Percentiles rank a stretch among this genome's conserved stretches.
These are phyloP conservation scores for Eupithecia vulgata DNA, from an alignment of 2,888 invertebrate species.

Conservation along the genomic window DNA sequence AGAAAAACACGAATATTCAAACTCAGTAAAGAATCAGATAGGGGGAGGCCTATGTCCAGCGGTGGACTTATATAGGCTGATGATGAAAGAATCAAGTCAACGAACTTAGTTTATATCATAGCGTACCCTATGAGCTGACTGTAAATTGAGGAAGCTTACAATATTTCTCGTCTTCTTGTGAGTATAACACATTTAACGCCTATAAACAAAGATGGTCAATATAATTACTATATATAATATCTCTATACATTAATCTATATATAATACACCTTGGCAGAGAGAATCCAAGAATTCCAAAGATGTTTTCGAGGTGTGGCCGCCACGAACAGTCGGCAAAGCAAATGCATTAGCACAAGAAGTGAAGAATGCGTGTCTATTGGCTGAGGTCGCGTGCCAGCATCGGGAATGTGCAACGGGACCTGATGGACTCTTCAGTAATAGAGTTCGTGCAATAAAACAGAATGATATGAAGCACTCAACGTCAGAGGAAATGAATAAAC, in stretches of 20 bases:
- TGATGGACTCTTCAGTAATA: slow-evolving; percentile 48
- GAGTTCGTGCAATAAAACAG: slow-evolving; percentile 42
- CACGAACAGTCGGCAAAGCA: slow-evolving; percentile 37
- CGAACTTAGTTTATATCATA: too few species aligned
- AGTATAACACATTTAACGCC: not conserved
- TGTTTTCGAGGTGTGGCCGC: slow-evolving; percentile 11
- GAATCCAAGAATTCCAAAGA: slow-evolving; percentile 13
- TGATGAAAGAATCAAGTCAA: too few species aligned
- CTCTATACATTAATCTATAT: too few species aligned
- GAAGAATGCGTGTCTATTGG: slow-evolving; percentile 69
- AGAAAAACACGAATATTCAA: not conserved
- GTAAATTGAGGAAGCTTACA: not conserved
- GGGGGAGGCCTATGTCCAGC: too few species aligned
- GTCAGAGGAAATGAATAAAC: slow-evolving; percentile 12
- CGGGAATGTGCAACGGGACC: slow-evolving; percentile 71
- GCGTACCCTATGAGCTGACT: too few species aligned
- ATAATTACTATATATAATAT: too few species aligned
- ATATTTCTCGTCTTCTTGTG: not conserved
- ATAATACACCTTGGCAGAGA: slow-evolving; percentile 12
- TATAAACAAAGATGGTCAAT: not conserved
- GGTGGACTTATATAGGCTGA: too few species aligned
- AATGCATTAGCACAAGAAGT: slow-evolving; percentile 51
- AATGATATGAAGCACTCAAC: slow-evolving; percentile 21
- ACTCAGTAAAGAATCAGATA: not conserved
- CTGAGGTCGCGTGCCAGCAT: slow-evolving; percentile 68